phyloP scores from a whole-genome alignment of 1,140 invertebrate genomes.

The Drosophila ohnishii region DNA sequence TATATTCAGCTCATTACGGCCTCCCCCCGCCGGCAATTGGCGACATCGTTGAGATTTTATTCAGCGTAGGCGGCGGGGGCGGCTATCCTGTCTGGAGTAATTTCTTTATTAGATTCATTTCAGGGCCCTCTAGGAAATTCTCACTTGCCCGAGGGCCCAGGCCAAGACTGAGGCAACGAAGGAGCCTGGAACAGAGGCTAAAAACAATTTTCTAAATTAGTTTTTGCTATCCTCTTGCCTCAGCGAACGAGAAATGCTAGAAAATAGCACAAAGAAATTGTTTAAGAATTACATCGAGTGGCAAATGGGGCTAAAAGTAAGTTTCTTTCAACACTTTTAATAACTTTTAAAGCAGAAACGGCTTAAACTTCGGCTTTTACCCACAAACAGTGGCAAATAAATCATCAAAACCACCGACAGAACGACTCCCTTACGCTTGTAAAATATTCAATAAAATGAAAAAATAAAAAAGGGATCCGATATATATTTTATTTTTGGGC shows the following conservation, averaged over 20 bases:
- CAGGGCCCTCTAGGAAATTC: constrained; percentile 42
- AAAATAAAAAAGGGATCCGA: constrained; percentile 9
- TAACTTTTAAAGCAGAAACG: constrained; percentile 17
- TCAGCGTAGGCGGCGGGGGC: constrained; percentile 42
- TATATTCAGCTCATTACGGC: constrained; percentile 78
- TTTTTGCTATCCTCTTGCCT: constrained; percentile 21
- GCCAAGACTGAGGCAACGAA: not conserved
- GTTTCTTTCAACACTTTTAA: constrained; percentile 20
- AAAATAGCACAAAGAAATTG: constrained; percentile 34
- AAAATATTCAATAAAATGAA: constrained; percentile 32
- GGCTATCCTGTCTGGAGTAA: constrained; percentile 62
- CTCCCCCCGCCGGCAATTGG: constrained; percentile 55
- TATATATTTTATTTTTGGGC: constrained; percentile 5
- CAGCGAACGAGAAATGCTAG: not conserved
- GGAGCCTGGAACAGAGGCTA: constrained; percentile 45
- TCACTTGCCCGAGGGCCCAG: constrained; percentile 25
- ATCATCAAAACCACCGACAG: constrained; percentile 21
- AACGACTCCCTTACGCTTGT: constrained; percentile 13
- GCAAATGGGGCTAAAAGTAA: constrained; percentile 9
- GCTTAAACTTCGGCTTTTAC: constrained; percentile 17
- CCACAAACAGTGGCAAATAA: constrained; percentile 15
- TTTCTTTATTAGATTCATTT: constrained; percentile 80
- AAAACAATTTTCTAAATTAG: constrained; percentile 78
- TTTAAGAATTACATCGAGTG: constrained; percentile 36
- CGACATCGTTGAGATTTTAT: constrained; percentile 60